These are phyloP conservation scores for Oxyruncus cristatus DNA, from an alignment of 2,113 vertebrate species.

Conservation along the genomic window DNA sequence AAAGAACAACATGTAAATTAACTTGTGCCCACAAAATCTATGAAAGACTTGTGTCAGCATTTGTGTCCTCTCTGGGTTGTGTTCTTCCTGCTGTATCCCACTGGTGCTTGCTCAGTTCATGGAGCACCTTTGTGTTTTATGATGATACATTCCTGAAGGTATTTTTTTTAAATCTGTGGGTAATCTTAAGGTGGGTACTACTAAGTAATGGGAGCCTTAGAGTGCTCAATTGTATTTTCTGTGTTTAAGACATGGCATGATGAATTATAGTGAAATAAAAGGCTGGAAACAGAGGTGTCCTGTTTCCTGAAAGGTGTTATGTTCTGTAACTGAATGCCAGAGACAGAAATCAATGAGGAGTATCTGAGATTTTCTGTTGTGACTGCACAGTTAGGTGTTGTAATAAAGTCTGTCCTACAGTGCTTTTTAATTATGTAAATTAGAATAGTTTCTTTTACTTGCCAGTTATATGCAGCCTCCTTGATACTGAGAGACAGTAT, in stretches of 20 bases:
- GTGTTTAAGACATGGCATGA: background rate
- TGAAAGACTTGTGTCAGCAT: background rate
- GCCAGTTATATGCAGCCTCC: background rate
- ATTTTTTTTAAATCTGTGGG: background rate
- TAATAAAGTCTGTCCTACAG: background rate
- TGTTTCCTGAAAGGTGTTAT: background rate
- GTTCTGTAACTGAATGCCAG: background rate
- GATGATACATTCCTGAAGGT: background rate
- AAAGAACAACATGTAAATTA: background rate
- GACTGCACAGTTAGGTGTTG: background rate
- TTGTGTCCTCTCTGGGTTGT: background rate
- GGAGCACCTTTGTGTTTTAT: background rate
- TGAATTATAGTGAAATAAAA: background rate
- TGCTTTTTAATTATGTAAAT: background rate
- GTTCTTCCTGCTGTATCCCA: background rate
- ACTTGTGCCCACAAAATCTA: background rate
- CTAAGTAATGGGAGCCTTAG: background rate
- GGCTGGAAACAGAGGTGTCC: background rate
- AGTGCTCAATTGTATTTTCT: background rate
- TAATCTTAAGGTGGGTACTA: background rate
- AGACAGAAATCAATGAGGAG: background rate
- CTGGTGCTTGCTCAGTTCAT: background rate
- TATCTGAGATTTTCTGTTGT: background rate
- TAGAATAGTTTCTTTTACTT: background rate
- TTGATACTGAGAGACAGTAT: background rate